These are phyloP conservation scores for Phoenicopterus ruber DNA, from an alignment of 2,113 vertebrate genomes.

Conservation along the genomic window DNA sequence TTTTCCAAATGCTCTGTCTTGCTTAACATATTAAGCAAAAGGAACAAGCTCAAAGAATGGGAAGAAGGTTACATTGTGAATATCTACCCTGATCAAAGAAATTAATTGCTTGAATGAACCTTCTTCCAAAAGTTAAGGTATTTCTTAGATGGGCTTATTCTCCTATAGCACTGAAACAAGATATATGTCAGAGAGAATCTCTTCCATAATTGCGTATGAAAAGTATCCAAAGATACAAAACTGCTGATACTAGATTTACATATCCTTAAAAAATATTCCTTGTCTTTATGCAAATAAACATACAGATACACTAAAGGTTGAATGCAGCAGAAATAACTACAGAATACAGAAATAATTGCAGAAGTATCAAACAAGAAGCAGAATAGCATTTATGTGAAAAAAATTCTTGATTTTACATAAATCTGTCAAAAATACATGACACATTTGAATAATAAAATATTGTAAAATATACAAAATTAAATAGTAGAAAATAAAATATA, in stretches of 20 bases:
- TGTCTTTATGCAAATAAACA: background rate
- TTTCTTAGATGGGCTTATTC: background rate
- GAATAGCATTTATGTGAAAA: background rate
- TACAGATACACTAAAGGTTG: background rate
- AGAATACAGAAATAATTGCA: background rate
- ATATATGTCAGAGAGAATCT: background rate
- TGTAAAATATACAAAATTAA: background rate
- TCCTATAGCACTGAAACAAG: background rate
- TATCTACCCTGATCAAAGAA: background rate
- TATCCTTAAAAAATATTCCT: background rate
- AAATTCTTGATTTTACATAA: background rate
- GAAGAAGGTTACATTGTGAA: background rate
- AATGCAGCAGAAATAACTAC: background rate
- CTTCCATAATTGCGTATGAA: background rate
- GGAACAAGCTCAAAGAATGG: background rate
- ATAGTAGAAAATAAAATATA: background rate
- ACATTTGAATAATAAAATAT: background rate
- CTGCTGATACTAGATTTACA: background rate
- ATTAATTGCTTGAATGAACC: background rate
- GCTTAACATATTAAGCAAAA: constrained; percentile 1
- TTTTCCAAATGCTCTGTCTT: constrained; percentile 11
- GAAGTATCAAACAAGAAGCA: background rate
- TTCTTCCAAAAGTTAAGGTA: background rate
- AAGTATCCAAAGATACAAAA: background rate
- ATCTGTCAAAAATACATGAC: background rate